Percentiles rank a stretch among this genome's conserved stretches.
Evolutionary conservation across 2,888 invertebrate species (phyloP).

Genomic region (Morpho deidamia): DNA sequence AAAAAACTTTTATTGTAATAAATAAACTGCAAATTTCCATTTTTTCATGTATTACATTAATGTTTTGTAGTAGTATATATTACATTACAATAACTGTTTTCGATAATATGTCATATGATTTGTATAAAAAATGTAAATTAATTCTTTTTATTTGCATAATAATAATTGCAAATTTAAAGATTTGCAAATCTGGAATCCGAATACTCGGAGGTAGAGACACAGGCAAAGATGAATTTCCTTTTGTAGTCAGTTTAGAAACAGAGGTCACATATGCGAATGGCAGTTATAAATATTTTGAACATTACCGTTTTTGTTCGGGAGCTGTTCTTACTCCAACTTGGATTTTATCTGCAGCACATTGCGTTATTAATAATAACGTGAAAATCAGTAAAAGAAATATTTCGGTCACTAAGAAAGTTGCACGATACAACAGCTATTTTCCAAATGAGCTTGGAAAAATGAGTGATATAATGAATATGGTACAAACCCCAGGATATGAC

Average conservation of each 20-base stretch:
- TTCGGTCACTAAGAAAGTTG: neutral
- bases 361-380: neutral
- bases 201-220: constrained; percentile 1
- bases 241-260: neutral
- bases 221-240: constrained; percentile 1
- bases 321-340: constrained; percentile 3
- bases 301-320: neutral
- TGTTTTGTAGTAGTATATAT: too few relatives aligned
- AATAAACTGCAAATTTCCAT: too few relatives aligned
- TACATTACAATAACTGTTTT: too few relatives aligned
- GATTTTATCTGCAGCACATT: constrained; percentile 12
- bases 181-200: neutral
- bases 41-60: too few relatives aligned
- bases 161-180: neutral
- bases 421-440: constrained; percentile 2
- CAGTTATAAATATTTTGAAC: neutral
- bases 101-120: too few relatives aligned
- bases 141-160: neutral
- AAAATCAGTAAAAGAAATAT: neutral
- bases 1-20: too few relatives aligned
- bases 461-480: neutral
- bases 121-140: too few relatives aligned
- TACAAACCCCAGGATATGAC: neutral
- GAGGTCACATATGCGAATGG: neutral
- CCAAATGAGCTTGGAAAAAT: neutral